Base-by-base conservation (phyloP, 1,140 invertebrate genomes). In the Popillia japonica region DNA sequence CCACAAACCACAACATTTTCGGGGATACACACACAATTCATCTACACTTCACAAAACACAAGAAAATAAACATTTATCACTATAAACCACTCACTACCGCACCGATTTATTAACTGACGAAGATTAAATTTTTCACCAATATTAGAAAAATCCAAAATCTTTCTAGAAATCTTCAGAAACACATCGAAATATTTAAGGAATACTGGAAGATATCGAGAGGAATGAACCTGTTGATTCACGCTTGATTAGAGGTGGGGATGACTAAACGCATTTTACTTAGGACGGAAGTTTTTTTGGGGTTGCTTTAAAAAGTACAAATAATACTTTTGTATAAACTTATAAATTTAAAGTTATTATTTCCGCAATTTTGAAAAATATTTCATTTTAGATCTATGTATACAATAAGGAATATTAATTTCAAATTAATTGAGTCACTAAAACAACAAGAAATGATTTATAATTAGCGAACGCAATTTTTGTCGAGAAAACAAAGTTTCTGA, bases 171-270 rank as follows among this genome's bases (percentile, higher is more conserved):
- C 14, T 55, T 17, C 17, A 7, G n/a, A 17, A 55, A 20, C 17
- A 14, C 17, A 0, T 17, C 6, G 48, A 55, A 55, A 55, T n/a
- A 55, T 55, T 55, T 14, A 55, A 55, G 17, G 10, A 48, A 17
- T 55, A 55, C 48, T n/a, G 10, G 9, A 3, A 9, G n/a, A 42
- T 42, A 7, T n/a, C 17, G 48, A 55, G 48, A n/a, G n/a, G 48
- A 55, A 55, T 55, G 48, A 55, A 55, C 48, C 48, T 55, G 48
- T 55, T 55, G 48, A 55, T 55, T 55, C 48, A 55, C 48, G 48
- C 48, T 55, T 55, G 48, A 55, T 55, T 55, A 55, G 48, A 55
- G 48, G 48, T 55, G 48, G 48, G 48, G 48, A 17, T 55, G n/a
- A 17, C n/a, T n/a, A 0, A n/a, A n/a, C 48, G 17, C 2, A 17